These are phyloP conservation scores for Petrolisthes cinctipes DNA, from an alignment of 2,888 invertebrate species.

Conservation along the genomic window DNA sequence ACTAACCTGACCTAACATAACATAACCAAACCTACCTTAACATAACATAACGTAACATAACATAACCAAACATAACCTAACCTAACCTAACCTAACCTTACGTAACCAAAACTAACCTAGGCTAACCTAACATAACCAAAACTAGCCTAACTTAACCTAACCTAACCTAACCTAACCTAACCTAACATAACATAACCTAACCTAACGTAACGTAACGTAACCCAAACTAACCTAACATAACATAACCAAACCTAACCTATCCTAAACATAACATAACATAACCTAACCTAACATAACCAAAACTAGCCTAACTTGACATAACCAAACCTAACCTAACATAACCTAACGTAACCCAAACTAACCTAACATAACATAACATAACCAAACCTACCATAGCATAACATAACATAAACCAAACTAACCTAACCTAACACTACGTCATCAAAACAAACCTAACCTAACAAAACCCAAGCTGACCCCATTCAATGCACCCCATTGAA, in stretches of 20 bases:
- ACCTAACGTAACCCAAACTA: neutral
- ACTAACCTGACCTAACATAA: constrained; percentile 8
- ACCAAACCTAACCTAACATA: neutral
- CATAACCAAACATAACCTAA: neutral
- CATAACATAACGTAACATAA: neutral
- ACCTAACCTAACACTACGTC: neutral
- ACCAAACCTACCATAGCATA: neutral
- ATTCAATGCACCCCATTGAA: neutral
- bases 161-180: neutral
- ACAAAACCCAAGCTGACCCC: neutral
- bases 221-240: neutral
- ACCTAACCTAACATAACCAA: neutral
- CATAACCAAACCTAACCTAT: neutral
- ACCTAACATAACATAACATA: neutral
- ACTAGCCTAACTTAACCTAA: constrained; percentile 5
- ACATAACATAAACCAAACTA: neutral
- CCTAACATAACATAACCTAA: too few relatives aligned
- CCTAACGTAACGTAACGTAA: too few relatives aligned
- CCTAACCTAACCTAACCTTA: constrained; percentile 1
- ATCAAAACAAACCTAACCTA: neutral
- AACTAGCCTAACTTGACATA: neutral
- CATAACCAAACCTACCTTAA: neutral
- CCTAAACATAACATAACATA: neutral
- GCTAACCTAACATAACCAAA: neutral
- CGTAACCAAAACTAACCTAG: neutral